These are phyloP conservation scores for Cyprinella venusta DNA, from an alignment of 2,797 vertebrate species.

Conservation along the genomic window DNA sequence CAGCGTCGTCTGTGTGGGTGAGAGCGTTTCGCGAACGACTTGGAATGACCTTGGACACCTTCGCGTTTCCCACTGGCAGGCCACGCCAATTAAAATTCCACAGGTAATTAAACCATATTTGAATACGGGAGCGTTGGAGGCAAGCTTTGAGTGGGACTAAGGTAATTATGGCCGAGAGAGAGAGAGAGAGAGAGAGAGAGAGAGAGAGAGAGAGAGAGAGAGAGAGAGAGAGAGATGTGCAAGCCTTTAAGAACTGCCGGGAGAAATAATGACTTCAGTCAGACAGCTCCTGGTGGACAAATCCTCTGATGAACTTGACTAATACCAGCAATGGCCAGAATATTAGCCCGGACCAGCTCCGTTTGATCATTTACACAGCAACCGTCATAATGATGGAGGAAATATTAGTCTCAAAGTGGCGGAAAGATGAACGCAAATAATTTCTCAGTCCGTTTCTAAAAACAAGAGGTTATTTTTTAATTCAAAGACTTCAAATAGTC, in stretches of 20 bases:
- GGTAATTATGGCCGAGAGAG: conserved; percentile 70
- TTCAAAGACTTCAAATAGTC: conserved; percentile 40
- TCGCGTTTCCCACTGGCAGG: conserved; percentile 70
- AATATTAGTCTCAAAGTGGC: conserved; percentile 16
- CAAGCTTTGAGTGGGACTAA: conserved; percentile 72
- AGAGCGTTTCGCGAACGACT: conserved; percentile 45
- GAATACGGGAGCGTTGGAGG: conserved; percentile 75
- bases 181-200: conserved; percentile 48
- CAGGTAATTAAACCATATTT: conserved; percentile 80
- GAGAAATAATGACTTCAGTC: conserved; percentile 65
- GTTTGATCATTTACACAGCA: conserved; percentile 44
- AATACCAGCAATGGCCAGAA: conserved; percentile 51
- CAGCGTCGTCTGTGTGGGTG: conserved; percentile 55
- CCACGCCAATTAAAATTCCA: conserved; percentile 79
- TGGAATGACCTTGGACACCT: conserved; percentile 75
- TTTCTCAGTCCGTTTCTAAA: not conserved
- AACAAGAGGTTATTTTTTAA: conserved; percentile 19
- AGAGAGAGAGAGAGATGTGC: conserved; percentile 47
- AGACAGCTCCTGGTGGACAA: conserved; percentile 63
- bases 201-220: conserved; percentile 10
- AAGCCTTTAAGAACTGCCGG: conserved; percentile 57
- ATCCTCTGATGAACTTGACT: conserved; percentile 62
- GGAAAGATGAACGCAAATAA: conserved; percentile 12
- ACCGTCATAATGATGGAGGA: conserved; percentile 27
- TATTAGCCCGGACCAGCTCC: conserved; percentile 34